These are phyloP conservation scores for Bilobella aurantiaca DNA, from an alignment of 1,140 invertebrate species.

Conservation along the genomic window DNA sequence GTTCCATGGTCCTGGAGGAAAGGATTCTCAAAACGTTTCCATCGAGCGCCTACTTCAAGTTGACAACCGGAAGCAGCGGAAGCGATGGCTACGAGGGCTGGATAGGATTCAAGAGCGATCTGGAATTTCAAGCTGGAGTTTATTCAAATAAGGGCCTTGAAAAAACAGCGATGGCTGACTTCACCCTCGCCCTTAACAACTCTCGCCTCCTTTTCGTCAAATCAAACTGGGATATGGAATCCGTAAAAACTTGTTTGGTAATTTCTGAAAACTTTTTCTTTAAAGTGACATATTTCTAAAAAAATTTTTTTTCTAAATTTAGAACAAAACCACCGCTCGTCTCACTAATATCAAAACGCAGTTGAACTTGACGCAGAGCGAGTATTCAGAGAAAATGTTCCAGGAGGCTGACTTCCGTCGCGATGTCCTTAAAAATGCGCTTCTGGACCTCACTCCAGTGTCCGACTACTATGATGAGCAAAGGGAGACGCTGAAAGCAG, in stretches of 20 bases:
- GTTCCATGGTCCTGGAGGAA: constrained; percentile 17
- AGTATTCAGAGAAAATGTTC: too few relatives aligned
- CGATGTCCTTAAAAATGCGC: too few relatives aligned
- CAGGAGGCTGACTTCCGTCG: too few relatives aligned
- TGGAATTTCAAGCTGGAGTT: constrained; percentile 20
- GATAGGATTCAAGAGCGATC: constrained; percentile 27
- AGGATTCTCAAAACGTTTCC: constrained; percentile 10
- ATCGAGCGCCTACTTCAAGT: constrained; percentile 20
- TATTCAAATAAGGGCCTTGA: constrained; percentile 16
- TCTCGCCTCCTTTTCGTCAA: constrained; percentile 26
- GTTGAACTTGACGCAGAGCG: too few relatives aligned
- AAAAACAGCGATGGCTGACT: constrained; percentile 17
- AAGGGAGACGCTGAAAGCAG: constrained; percentile 17
- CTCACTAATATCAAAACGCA: too few relatives aligned
- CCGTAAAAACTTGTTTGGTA: constrained; percentile 22
- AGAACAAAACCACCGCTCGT: too few relatives aligned
- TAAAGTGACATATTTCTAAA: constrained; percentile 10
- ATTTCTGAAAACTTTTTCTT: constrained; percentile 6
- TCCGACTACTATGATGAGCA: too few relatives aligned
- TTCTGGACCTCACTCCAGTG: too few relatives aligned
- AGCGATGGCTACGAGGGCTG: constrained; percentile 22
- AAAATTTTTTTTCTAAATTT: too few relatives aligned
- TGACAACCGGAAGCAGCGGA: constrained; percentile 8
- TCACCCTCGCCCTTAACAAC: constrained; percentile 25
- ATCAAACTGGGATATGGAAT: constrained; percentile 21